phyloP scores from a whole-genome alignment of 2,113 vertebrate genomes.

The Sceloporus tristichus region DNA sequence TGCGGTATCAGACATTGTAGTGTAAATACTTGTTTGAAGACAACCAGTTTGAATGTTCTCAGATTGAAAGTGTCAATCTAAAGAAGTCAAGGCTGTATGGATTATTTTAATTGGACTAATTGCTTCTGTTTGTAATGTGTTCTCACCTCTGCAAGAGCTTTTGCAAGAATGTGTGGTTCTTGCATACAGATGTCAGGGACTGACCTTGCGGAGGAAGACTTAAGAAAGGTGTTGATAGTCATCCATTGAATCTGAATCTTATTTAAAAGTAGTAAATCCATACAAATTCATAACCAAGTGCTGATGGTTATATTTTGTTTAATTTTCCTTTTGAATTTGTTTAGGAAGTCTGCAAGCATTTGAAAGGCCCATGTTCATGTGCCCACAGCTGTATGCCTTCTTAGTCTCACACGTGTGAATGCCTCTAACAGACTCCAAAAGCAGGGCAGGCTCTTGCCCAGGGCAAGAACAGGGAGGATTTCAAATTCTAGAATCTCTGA shows the following conservation, averaged over 20 bases:
- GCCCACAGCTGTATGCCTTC: not conserved
- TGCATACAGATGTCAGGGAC: too few species aligned
- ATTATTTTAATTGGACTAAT: not conserved
- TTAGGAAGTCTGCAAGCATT: not conserved
- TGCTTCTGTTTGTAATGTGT: not conserved
- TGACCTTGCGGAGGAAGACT: not conserved
- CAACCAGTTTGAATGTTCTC: not conserved
- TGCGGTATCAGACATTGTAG: not conserved
- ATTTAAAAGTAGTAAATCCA: not conserved
- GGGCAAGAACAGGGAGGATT: not conserved
- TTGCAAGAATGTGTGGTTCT: constrained; percentile 33
- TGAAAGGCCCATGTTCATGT: not conserved
- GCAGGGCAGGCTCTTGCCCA: too few species aligned
- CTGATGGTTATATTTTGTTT: not conserved
- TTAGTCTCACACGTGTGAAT: not conserved
- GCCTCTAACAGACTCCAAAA: not conserved
- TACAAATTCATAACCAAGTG: not conserved
- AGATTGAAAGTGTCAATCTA: not conserved
- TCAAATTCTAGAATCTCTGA: not conserved
- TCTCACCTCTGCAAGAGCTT: not conserved
- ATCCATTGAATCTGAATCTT: not conserved
- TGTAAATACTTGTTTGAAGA: not conserved
- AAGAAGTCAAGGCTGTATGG: not conserved
- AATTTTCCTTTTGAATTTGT: not conserved
- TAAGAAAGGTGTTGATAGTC: not conserved